These are phyloP conservation scores for Malachius bipustulatus DNA, from an alignment of 2,888 invertebrate genomes.

Conservation along the genomic window DNA sequence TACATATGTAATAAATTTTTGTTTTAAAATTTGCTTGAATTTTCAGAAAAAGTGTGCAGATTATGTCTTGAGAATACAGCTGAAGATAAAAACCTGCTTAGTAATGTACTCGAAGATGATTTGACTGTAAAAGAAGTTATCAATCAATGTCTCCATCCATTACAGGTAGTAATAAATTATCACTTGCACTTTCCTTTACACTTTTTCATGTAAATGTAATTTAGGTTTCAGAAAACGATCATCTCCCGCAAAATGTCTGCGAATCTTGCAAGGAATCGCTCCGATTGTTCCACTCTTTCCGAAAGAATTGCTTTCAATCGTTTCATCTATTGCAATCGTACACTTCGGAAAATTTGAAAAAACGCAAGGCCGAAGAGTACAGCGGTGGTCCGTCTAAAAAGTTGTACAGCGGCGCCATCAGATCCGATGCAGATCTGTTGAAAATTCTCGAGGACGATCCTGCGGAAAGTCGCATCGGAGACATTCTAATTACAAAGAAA, in stretches of 20 bases:
- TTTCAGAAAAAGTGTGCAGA: slow-evolving; percentile 15
- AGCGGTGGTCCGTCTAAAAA: no score
- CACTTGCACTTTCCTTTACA: slow-evolving; percentile 3
- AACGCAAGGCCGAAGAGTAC: slow-evolving; percentile 5
- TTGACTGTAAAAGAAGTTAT: no score
- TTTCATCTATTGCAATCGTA: slow-evolving; percentile 18
- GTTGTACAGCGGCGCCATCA: no score
- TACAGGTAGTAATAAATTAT: slow-evolving; percentile 18
- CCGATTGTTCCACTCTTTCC: slow-evolving; percentile 25
- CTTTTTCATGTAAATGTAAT: slow-evolving; percentile 11
- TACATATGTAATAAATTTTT: no score
- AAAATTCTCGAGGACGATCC: no score
- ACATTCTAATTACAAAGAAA: no score
- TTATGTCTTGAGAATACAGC: slow-evolving; percentile 15
- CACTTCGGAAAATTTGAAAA: background rate
- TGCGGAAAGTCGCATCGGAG: no score
- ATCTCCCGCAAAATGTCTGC: slow-evolving; percentile 28
- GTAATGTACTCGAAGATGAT: slow-evolving; percentile 16
- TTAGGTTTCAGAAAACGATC: slow-evolving; percentile 24
- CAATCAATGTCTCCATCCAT: slow-evolving; percentile 21
- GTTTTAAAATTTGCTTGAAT: no score
- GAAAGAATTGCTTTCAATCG: slow-evolving; percentile 25
- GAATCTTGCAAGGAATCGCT: slow-evolving; percentile 23
- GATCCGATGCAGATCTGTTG: no score
- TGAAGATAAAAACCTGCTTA: slow-evolving; percentile 14